Conservation (phyloP, 2,113 vertebrate species). For the Eulemur macaco region DNA sequence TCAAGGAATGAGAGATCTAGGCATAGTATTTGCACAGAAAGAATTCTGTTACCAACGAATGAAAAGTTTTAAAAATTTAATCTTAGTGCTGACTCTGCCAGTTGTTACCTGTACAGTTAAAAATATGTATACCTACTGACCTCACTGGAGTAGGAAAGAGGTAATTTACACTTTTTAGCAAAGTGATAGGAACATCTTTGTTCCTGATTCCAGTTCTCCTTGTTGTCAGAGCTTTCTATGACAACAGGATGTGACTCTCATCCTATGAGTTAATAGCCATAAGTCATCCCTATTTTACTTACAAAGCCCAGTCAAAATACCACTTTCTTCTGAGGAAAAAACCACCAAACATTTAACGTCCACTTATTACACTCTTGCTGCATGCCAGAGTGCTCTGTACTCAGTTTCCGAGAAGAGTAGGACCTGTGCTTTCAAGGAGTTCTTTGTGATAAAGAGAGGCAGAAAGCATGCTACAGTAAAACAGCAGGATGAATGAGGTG, state of each 20-base stretch:
- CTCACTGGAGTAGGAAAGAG: neutral
- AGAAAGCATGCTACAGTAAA: neutral
- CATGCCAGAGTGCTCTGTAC: neutral
- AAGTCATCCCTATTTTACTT: neutral
- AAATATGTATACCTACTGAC: neutral
- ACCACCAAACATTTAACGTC: neutral
- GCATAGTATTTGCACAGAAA: neutral
- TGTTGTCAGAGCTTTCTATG: neutral
- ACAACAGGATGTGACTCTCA: neutral
- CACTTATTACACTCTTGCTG: neutral
- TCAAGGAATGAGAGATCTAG: neutral
- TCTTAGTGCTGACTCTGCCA: neutral
- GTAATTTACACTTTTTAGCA: neutral
- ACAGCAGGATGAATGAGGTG: neutral
- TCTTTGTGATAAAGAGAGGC: neutral
- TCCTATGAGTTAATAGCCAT: neutral
- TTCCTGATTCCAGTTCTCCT: neutral
- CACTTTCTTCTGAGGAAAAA: neutral
- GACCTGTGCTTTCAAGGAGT: neutral
- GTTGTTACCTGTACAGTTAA: neutral
- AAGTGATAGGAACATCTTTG: neutral
- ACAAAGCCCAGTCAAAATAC: neutral
- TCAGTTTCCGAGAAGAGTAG: neutral
- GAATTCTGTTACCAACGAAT: neutral
- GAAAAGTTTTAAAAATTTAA: neutral